A percentile compares a stretch with the other conserved stretches of the same genome.
Conservation (phyloP, 2,888 invertebrate genomes). For the Pyrgus malvae region DNA sequence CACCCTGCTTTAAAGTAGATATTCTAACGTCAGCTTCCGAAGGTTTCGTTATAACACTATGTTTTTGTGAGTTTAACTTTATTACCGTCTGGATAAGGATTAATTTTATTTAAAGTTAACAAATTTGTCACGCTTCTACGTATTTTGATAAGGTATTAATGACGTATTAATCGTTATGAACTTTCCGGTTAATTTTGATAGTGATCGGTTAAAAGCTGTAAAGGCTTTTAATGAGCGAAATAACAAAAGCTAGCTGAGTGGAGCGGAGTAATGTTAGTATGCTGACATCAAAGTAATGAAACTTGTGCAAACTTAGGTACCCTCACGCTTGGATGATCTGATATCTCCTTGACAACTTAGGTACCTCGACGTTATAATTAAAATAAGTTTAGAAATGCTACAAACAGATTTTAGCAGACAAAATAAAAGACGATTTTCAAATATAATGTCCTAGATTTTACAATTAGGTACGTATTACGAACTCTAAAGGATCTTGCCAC, state of each 20-base stretch:
- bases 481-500: too few species aligned
- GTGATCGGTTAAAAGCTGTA: conserved; percentile 36
- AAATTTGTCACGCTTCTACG: conserved; percentile 21
- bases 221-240: conserved; percentile 32
- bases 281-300: conserved; percentile 16
- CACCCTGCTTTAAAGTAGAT: background rate
- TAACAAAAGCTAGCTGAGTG: conserved; percentile 16
- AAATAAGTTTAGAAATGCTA: too few species aligned
- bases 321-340: background rate
- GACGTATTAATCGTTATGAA: conserved; percentile 43
- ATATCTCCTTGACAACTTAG: background rate
- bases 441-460: too few species aligned
- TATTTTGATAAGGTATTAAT: conserved; percentile 42
- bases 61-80: conserved; percentile 33
- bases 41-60: conserved; percentile 35
- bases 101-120: conserved; percentile 23
- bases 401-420: too few species aligned
- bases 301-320: conserved; percentile 3
- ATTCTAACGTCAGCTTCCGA: background rate
- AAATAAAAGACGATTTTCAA: too few species aligned
- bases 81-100: conserved; percentile 17
- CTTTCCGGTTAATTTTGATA: conserved; percentile 38
- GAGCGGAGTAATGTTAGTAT: background rate
- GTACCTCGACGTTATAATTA: too few species aligned
- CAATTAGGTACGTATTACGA: too few species aligned